Conservation (phyloP, 2,113 vertebrate genomes). For the Protomyctophum bolini region DNA sequence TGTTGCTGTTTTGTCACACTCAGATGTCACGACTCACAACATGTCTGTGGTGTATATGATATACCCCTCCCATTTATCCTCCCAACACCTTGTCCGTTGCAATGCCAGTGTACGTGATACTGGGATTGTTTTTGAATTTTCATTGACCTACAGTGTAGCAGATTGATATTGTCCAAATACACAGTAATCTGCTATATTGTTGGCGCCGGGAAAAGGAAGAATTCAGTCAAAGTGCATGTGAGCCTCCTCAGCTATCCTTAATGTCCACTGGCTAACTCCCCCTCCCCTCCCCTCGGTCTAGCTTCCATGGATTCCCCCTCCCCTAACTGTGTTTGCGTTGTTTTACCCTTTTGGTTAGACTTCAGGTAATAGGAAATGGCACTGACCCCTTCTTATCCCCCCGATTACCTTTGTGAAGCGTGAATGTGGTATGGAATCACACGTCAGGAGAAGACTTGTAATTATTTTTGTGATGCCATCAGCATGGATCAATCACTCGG, state of each 20-base stretch:
- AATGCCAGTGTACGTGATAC: constrained; percentile 89
- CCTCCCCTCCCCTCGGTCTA: constrained; percentile 20
- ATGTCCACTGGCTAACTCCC: constrained; percentile 51
- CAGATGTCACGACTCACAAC: constrained; percentile 83
- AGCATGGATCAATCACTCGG: constrained; percentile 94
- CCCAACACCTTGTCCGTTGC: constrained; percentile 86
- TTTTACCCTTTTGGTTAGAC: constrained; percentile 83
- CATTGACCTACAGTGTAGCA: constrained; percentile 70
- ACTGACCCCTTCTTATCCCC: constrained; percentile 91
- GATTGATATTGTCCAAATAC: constrained; percentile 58
- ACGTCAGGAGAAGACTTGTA: constrained; percentile 94
- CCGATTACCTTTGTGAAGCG: constrained; percentile 94
- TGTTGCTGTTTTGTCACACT: constrained; percentile 83
- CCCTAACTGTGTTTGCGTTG: constrained; percentile 61
- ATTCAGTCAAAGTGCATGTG: constrained; percentile 87
- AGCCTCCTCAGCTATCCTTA: constrained; percentile 81
- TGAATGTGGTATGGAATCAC: constrained; percentile 92
- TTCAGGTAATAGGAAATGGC: constrained; percentile 95
- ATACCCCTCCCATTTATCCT: constrained; percentile 79
- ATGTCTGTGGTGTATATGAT: constrained; percentile 83
- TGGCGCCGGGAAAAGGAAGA: constrained; percentile 80
- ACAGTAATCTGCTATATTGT: constrained; percentile 62
- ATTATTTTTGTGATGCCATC: constrained; percentile 97
- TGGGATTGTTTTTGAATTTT: constrained; percentile 86
- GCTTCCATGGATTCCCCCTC: constrained; percentile 40